A percentile compares a stretch with the other conserved stretches of the same genome.
Conservation (phyloP, 2,113 vertebrate genomes). For the Deroptyus accipitrinus region DNA sequence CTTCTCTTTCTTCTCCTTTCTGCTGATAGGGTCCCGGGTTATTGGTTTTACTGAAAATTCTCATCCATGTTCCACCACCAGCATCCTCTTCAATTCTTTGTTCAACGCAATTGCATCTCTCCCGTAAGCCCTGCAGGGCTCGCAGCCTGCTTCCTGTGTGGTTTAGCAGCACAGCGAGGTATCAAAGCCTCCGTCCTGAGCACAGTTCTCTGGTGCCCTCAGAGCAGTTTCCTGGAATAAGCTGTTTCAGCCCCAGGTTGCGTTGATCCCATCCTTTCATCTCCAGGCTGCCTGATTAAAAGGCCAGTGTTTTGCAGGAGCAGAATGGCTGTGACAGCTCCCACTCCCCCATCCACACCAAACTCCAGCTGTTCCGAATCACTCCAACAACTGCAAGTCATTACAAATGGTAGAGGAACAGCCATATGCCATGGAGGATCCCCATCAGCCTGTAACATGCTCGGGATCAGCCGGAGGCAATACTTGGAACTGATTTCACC, state of each 20-base stretch:
- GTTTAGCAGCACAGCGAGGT: neutral
- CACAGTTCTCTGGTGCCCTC: neutral
- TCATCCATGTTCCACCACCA: neutral
- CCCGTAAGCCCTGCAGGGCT: neutral
- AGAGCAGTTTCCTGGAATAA: neutral
- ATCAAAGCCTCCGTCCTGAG: neutral
- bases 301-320: neutral
- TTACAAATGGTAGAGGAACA: neutral
- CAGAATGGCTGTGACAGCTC: neutral
- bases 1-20: neutral
- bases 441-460: rapidly evolving
- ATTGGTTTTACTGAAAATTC: neutral
- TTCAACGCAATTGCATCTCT: neutral
- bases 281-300: neutral
- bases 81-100: neutral
- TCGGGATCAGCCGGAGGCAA: neutral
- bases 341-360: rapidly evolving
- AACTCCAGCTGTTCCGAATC: neutral
- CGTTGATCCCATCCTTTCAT: neutral
- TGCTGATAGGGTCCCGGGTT: neutral
- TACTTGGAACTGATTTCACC: neutral
- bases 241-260: neutral
- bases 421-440: neutral
- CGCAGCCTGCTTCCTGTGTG: neutral
- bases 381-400: neutral